These are phyloP conservation scores for Myrmecobius fasciatus DNA, from an alignment of 2,113 vertebrate species.

Conservation along the genomic window DNA sequence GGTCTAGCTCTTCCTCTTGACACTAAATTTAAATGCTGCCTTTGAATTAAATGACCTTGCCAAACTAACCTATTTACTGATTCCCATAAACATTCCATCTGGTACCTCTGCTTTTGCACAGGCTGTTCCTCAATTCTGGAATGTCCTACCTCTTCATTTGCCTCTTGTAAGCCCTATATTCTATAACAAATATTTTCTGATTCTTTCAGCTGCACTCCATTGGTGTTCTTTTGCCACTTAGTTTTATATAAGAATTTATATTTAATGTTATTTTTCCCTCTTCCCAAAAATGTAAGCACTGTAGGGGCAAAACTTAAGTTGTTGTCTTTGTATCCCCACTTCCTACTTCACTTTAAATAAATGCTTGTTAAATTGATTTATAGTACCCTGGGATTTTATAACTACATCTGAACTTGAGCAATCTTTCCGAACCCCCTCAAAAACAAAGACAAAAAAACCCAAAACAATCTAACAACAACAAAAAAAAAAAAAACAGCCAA, in stretches of 20 bases:
- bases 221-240: background rate
- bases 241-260: background rate
- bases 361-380: background rate
- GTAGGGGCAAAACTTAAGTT: background rate
- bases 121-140: background rate
- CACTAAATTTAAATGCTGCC: background rate
- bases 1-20: background rate
- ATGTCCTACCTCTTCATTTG: background rate
- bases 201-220: background rate
- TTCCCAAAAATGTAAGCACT: background rate
- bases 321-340: background rate
- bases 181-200: background rate
- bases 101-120: background rate
- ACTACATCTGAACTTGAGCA: background rate
- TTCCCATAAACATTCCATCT: background rate
- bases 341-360: background rate
- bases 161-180: background rate
- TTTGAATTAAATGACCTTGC: background rate
- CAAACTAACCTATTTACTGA: background rate
- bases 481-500: background rate
- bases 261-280: background rate
- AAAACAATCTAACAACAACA: too few relatives aligned
- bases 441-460: background rate
- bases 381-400: conserved; percentile 7
- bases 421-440: background rate